A percentile compares a stretch with the other conserved stretches of the same genome.
Evolutionary conservation across 2,113 vertebrate genomes (phyloP).

Genomic region (Triplophysa dalaica): DNA sequence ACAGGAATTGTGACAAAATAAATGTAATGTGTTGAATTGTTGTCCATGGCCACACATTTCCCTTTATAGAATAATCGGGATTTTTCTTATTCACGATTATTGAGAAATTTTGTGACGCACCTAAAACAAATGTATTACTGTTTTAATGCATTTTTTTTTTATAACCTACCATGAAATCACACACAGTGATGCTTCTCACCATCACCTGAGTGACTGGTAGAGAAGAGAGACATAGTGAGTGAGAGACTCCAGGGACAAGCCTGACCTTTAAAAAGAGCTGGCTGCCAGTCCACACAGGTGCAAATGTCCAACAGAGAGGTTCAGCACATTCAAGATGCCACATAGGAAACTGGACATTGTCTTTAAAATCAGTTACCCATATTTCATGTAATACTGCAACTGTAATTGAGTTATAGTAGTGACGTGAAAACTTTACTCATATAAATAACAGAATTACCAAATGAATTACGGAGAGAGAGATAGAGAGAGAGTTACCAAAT

Average conservation of each 20-base stretch:
- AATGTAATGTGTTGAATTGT: no score
- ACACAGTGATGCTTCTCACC: not conserved
- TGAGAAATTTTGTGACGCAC: no score
- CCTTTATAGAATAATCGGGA: no score
- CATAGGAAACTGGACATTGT: not conserved
- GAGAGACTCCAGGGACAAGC: constrained; percentile 43
- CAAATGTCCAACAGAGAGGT: not conserved
- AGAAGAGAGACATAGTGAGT: constrained; percentile 8
- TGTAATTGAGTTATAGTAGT: not conserved
- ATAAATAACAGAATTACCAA: constrained; percentile 4
- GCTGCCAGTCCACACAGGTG: constrained; percentile 38
- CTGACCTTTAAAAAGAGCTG: constrained; percentile 52
- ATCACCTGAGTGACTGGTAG: constrained; percentile 10
- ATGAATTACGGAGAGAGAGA: not conserved
- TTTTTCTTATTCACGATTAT: no score
- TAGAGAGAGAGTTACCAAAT: constrained; percentile 32
- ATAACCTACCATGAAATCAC: not conserved
- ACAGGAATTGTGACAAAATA: no score
- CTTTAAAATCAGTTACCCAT: not conserved
- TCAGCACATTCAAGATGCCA: not conserved
- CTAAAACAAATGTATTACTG: not conserved
- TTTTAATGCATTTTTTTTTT: not conserved
- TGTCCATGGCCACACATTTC: no score
- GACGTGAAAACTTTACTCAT: not conserved
- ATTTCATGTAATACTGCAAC: not conserved